Evolutionary conservation across 30 jellyfish, hydroid and myxozoan species (phyloP), one percentile per base, ranked within the genome.

Genomic region (Cassiopea xamachana): DNA sequence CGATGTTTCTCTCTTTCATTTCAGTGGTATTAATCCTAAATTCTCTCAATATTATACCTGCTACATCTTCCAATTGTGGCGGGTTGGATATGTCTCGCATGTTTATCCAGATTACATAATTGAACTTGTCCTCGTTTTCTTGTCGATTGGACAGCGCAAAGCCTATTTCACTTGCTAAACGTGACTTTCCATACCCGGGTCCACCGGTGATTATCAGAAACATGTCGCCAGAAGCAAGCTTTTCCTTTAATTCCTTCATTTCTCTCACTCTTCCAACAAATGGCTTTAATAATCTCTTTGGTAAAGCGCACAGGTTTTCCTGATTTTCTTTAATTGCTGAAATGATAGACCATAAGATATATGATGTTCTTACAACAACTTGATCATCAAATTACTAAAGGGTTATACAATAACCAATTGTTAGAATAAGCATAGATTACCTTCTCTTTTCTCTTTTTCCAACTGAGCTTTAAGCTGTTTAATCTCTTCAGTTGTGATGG

Each of bases 301-400:
- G 89, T 1, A 80, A 43, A 17, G 43, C 43, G n/a, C 60, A 18
- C 4, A 58, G 50, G 48, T 80, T 49, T 15, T 68, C 89, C 69
- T 80, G 89, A 80, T 80, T 68, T 60, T 58, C 77, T 58, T 73
- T 46, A 43, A 80, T 50, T n/a, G 89, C 89, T 80, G 62, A 46
- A 46, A 80, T 9, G 9, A 10, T n/a, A 16, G 15, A 17, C 15
- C 8, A 2, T 4, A 64, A 27, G 6, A 59, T 27, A 27, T 27
- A 27, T 27, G 39, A 27, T 27, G 39, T 27, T 27, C 39, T 27
- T 27, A 27, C 39, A 27, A 27, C 39, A 27, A 27, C 39, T 27
- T 27, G 39, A 27, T 27, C 39, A 27, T 27, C 39, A 27, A 27
- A 27, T 27, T 27, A 27, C 39, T 27, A 27, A 27, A 27, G 39